A percentile compares a stretch with the other conserved stretches of the same genome.
These are phyloP conservation scores for Lepus townsendii DNA, from an alignment of 2,797 vertebrate genomes.

Conservation along the genomic window DNA sequence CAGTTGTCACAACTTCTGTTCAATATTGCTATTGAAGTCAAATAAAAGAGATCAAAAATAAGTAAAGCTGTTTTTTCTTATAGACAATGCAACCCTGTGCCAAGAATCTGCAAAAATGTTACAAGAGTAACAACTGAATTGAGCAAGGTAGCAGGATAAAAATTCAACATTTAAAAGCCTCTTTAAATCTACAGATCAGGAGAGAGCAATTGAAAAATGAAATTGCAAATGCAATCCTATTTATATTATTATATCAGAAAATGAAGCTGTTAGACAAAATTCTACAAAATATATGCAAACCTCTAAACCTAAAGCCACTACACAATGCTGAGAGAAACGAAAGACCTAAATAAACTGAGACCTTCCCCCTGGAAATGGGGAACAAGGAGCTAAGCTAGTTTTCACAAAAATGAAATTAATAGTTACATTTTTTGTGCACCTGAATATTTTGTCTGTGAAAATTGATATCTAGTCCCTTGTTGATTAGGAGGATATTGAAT, in stretches of 20 bases:
- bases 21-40: neutral
- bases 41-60: neutral
- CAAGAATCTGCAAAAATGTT: neutral
- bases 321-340: neutral
- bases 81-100: neutral
- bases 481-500: neutral
- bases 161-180: slow-evolving; percentile 4
- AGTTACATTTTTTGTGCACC: neutral
- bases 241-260: neutral
- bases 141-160: neutral
- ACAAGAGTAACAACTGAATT: neutral
- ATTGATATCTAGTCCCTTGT: neutral
- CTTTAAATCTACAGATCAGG: neutral
- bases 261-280: neutral
- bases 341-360: neutral
- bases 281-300: neutral
- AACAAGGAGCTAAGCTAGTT: neutral
- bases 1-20: neutral
- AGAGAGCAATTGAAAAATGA: slow-evolving; percentile 25
- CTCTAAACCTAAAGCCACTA: slow-evolving; percentile 19
- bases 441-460: slow-evolving; percentile 39
- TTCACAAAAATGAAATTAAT: neutral
- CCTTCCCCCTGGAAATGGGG: neutral
- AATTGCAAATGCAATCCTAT: neutral
- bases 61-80: neutral